Evolutionary conservation across 2,113 vertebrate genomes (phyloP), one percentile per base, ranked within the genome.

Genomic region (Monarcha castaneiventris): DNA sequence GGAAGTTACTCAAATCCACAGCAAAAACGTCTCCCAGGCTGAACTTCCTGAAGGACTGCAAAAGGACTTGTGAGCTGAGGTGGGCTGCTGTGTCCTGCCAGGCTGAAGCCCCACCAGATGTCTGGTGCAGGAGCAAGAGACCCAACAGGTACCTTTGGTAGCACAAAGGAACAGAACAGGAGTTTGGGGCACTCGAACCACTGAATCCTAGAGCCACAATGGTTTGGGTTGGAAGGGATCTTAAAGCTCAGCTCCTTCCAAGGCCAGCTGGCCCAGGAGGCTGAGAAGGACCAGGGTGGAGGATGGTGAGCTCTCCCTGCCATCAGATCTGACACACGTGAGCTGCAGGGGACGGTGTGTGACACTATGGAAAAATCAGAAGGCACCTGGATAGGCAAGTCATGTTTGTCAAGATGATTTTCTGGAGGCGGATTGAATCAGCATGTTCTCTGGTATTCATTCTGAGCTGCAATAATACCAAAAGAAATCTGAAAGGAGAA

Each of bases 151-250:
- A 6, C 10, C 3, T 69, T 27, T 48, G 56, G 26, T 1, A 37
- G 52, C 51, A 13, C 14, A 37, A n/a, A 75, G 43, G 77, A n/a
- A 8, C 17, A 55, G 20, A 49, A 3, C 5, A 13, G 18, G 35
- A 0, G 0, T 13, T 18, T 23, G 22, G 8, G 39, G 11, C 39
- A 4, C 6, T 46, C n/a, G 23, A 22, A 62, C 33, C 43, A 11
- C 26, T 4, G 29, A 46, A 6, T 2, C 78, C 25, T 6, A 4
- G 37, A 25, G 20, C 29, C 29, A 14, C 30, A 10, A 2, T 3
- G 26, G 10, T 9, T 37, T 20, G 55, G 48, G 41, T 9, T 41
- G n/a, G 48, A 49, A 56, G 15, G 30, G n/a, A 20, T 48, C 26
- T 32, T 2, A 62, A 35, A 75, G 33, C n/a, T 59, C 71, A 62